A percentile compares a stretch with the other conserved stretches of the same genome.
phyloP scores from a whole-genome alignment of 2,797 vertebrate species.

The Psittacula derbiana region DNA sequence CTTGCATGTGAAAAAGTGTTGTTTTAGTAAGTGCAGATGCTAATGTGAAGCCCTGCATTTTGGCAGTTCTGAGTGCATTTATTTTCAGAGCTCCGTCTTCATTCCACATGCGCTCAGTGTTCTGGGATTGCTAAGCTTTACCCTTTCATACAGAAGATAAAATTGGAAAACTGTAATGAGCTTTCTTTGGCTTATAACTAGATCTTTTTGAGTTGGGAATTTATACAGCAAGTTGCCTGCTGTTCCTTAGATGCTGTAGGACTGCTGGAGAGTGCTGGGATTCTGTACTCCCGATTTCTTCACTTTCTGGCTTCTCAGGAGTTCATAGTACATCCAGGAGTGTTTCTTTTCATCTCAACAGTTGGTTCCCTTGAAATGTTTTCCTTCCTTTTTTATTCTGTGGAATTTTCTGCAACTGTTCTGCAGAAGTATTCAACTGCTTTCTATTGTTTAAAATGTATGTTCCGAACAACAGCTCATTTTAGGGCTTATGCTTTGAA shows the following conservation, averaged over 20 bases:
- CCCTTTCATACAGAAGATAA: not conserved
- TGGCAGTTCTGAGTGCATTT: not conserved
- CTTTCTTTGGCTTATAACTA: not conserved
- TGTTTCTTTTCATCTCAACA: not conserved
- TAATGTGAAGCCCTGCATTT: not conserved
- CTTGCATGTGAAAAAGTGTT: not conserved
- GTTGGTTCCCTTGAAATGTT: not conserved
- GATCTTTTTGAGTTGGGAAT: not conserved
- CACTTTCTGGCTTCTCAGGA: not conserved
- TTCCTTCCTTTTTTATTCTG: not conserved
- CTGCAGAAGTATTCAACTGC: not conserved
- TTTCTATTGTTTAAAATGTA: not conserved
- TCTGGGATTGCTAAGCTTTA: not conserved
- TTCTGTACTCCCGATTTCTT: not conserved
- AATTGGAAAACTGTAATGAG: not conserved
- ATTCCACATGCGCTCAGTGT: not conserved
- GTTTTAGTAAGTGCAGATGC: not conserved
- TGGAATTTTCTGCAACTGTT: constrained; percentile 3
- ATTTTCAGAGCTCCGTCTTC: not conserved
- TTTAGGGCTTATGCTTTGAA: not conserved
- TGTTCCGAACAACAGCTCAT: not conserved
- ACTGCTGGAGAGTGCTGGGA: not conserved
- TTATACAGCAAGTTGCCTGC: not conserved
- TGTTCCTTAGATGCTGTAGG: not conserved
- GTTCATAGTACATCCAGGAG: not conserved